These are phyloP conservation scores for Nomada hirtipes DNA, from an alignment of 2,888 invertebrate species.

Conservation along the genomic window DNA sequence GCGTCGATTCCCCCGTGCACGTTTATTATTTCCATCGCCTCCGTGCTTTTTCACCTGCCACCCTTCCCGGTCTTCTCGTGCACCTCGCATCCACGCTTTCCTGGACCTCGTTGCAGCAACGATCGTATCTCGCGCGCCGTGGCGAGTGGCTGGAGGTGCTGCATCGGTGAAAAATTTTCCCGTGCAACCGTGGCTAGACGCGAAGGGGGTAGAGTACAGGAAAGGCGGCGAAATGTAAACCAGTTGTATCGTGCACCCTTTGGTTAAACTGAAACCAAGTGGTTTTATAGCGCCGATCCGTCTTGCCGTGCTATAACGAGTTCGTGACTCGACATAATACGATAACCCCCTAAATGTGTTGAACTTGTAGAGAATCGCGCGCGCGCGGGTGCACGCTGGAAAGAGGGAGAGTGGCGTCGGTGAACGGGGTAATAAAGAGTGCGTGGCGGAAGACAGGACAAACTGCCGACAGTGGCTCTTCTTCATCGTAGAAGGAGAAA, in stretches of 20 bases:
- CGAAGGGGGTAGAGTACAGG: constrained; percentile 17
- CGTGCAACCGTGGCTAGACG: background rate
- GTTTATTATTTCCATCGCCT: constrained; percentile 6
- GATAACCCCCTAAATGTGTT: constrained; percentile 78
- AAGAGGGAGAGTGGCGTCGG: constrained; percentile 38
- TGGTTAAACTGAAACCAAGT: constrained; percentile 78
- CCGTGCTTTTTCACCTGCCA: background rate
- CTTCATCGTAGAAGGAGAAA: constrained; percentile 64
- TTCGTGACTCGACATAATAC: constrained; percentile 84
- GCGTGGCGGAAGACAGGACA: constrained; percentile 72
- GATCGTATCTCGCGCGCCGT: constrained; percentile 26
- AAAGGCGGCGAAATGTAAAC: constrained; percentile 78
- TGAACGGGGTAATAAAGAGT: constrained; percentile 69
- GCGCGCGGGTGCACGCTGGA: constrained; percentile 42
- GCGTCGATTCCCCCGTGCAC: background rate
- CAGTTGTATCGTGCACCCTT: constrained; percentile 77
- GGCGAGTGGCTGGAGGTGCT: constrained; percentile 7
- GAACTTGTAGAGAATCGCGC: constrained; percentile 69
- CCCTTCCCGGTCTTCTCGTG: background rate
- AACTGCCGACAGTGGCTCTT: constrained; percentile 71
- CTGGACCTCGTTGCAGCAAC: constrained; percentile 6
- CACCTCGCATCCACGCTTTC: constrained; percentile 14
- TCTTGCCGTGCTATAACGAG: constrained; percentile 82
- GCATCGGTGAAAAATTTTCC: constrained; percentile 49
- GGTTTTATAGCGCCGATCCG: constrained; percentile 82